phyloP scores from a whole-genome alignment of 2,888 invertebrate species.

The Dysmachus trigonus region DNA sequence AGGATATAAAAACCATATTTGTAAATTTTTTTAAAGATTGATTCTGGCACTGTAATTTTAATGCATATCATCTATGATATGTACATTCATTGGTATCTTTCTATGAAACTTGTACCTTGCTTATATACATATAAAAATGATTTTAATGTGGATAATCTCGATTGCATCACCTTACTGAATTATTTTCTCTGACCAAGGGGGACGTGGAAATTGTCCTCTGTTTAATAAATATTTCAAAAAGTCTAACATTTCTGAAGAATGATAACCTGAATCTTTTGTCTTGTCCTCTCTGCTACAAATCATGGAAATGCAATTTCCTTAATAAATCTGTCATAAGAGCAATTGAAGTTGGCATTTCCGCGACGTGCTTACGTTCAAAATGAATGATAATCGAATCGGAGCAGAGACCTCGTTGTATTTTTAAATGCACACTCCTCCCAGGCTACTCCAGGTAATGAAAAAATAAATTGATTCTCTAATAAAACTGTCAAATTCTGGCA shows the following conservation, averaged over 20 bases:
- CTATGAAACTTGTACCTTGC: too few species aligned
- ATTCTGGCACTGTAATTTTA: too few species aligned
- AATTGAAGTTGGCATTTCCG: background rate
- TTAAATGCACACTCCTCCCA: background rate
- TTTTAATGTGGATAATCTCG: too few species aligned
- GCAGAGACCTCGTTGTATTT: background rate
- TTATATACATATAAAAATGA: too few species aligned
- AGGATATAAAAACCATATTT: too few species aligned
- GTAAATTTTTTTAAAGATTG: too few species aligned
- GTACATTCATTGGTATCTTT: too few species aligned
- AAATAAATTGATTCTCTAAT: slow-evolving; percentile 16
- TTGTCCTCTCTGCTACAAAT: background rate
- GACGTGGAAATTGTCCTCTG: background rate
- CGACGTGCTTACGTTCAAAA: background rate
- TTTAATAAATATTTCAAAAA: background rate
- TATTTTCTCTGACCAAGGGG: too few species aligned
- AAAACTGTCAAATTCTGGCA: slow-evolving; percentile 14
- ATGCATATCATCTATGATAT: too few species aligned
- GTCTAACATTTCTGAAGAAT: background rate
- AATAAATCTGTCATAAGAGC: background rate
- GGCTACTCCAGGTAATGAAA: background rate
- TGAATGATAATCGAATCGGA: background rate
- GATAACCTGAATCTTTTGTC: background rate
- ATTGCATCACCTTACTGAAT: too few species aligned
- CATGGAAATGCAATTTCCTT: background rate